Evolutionary conservation across 2,797 vertebrate species (phyloP).

Genomic region (Helostoma temminkii): DNA sequence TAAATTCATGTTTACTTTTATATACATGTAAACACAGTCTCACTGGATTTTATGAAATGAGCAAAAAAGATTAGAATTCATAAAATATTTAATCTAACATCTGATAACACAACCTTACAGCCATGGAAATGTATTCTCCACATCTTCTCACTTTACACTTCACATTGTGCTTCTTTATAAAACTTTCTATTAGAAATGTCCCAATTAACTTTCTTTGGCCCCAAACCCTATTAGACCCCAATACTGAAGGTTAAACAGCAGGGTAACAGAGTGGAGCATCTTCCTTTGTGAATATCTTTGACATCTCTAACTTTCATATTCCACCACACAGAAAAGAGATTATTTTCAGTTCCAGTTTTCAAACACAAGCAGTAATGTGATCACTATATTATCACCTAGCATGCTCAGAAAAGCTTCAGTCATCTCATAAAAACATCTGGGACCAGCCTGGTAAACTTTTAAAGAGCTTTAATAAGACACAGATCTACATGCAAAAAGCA

Average conservation of each 20-base stretch:
- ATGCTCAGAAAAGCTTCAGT: constrained; percentile 27
- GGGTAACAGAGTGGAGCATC: too few relatives aligned
- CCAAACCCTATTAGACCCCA: too few relatives aligned
- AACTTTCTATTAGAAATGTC: too few relatives aligned
- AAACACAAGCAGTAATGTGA: background rate
- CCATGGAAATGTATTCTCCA: too few relatives aligned
- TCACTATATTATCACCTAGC: constrained; percentile 2
- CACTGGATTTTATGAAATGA: constrained; percentile 85
- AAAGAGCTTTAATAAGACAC: constrained; percentile 16
- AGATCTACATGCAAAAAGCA: constrained; percentile 50
- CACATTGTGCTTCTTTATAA: too few relatives aligned
- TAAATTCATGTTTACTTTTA: constrained; percentile 82
- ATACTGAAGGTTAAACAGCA: too few relatives aligned
- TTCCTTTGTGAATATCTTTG: too few relatives aligned
- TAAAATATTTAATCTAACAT: background rate
- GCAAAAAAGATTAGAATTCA: constrained; percentile 19
- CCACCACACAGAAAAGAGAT: background rate
- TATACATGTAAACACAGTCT: constrained; percentile 91
- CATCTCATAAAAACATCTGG: constrained; percentile 25
- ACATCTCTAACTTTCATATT: background rate
- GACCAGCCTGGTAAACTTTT: constrained; percentile 33
- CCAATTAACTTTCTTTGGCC: too few relatives aligned
- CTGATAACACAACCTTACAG: constrained; percentile 5
- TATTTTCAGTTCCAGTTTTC: constrained; percentile 2
- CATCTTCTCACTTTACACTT: too few relatives aligned